phyloP scores from a whole-genome alignment of 1,140 invertebrate species.

The Drosophila lacertosa region DNA sequence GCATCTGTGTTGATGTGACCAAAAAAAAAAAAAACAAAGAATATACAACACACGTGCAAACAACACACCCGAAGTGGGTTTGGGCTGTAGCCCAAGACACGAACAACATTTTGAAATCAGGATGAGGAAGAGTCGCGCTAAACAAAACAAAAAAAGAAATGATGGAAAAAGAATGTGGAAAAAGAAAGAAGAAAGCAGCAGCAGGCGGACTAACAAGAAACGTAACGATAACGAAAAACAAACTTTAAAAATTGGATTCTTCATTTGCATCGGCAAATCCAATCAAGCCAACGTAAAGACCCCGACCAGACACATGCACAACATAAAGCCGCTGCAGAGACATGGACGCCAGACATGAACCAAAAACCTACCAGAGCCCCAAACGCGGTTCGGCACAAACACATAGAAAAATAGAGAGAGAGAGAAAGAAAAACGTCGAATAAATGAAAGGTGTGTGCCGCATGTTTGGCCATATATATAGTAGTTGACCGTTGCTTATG shows the following conservation, averaged over 20 bases:
- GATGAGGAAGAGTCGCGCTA: conserved; percentile 9
- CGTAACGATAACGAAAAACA: conserved; percentile 83
- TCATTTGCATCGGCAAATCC: conserved; percentile 83
- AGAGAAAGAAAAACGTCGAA: conserved; percentile 45
- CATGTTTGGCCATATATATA: conserved; percentile 72
- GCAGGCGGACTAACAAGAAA: conserved; percentile 71
- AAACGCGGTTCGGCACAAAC: conserved; percentile 38
- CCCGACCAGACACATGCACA: conserved; percentile 75
- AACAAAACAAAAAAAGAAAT: neutral
- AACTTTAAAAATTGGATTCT: conserved; percentile 83
- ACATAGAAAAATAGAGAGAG: neutral
- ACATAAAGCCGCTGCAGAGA: conserved; percentile 68
- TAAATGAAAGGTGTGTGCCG: conserved; percentile 79
- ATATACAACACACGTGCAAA: conserved; percentile 46
- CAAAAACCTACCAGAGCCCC: conserved; percentile 14
- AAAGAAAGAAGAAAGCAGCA: conserved; percentile 6
- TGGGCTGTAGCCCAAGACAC: conserved; percentile 16
- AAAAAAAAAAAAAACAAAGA: conserved; percentile 63
- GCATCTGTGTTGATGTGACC: conserved; percentile 56
- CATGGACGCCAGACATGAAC: conserved; percentile 7
- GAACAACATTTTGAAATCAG: conserved; percentile 22
- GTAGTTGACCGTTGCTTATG: conserved; percentile 79
- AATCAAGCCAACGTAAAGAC: conserved; percentile 83
- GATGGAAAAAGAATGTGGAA: too few relatives aligned
- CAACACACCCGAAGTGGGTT: neutral